Percentiles rank a stretch among this genome's conserved stretches.
phyloP scores from a whole-genome alignment of 2,888 invertebrate species.

The Rotaria magnacalcarata region DNA sequence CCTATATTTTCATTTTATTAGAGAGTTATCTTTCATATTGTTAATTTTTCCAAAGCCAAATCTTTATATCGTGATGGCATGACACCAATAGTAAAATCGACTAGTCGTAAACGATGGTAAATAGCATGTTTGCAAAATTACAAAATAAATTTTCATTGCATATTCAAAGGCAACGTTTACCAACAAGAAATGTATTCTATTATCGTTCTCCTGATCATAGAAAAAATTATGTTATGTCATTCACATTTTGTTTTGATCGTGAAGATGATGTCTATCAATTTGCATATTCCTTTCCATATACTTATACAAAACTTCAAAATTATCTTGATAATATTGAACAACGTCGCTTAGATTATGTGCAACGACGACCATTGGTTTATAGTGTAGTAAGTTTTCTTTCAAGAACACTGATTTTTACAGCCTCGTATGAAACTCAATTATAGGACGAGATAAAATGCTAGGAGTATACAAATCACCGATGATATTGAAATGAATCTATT shows the following conservation, averaged over 20 bases:
- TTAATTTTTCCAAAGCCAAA: conserved; percentile 67
- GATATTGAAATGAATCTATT: no score
- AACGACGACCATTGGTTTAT: conserved; percentile 69
- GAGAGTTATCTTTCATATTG: no score
- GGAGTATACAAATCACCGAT: no score
- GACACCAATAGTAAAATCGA: conserved; percentile 87
- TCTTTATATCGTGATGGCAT: conserved; percentile 77
- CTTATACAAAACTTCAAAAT: conserved; percentile 81
- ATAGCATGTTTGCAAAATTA: not conserved
- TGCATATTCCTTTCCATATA: conserved; percentile 85
- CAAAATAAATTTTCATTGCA: conserved; percentile 58
- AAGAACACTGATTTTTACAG: no score
- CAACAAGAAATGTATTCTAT: conserved; percentile 77
- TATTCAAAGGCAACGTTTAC: conserved; percentile 56
- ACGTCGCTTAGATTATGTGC: conserved; percentile 65
- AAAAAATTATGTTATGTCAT: conserved; percentile 83
- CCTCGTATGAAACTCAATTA: conserved; percentile 15
- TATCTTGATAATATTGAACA: conserved; percentile 73
- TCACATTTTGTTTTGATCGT: conserved; percentile 86
- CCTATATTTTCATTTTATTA: no score
- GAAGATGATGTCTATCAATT: conserved; percentile 94
- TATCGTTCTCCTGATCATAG: conserved; percentile 79
- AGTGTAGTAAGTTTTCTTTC: conserved; percentile 58
- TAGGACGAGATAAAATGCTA: no score
- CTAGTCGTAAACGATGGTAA: conserved; percentile 52